A percentile compares a stretch with the other conserved stretches of the same genome.
Conservation (phyloP, 2,797 vertebrate species). For the Alcedo atthis region DNA sequence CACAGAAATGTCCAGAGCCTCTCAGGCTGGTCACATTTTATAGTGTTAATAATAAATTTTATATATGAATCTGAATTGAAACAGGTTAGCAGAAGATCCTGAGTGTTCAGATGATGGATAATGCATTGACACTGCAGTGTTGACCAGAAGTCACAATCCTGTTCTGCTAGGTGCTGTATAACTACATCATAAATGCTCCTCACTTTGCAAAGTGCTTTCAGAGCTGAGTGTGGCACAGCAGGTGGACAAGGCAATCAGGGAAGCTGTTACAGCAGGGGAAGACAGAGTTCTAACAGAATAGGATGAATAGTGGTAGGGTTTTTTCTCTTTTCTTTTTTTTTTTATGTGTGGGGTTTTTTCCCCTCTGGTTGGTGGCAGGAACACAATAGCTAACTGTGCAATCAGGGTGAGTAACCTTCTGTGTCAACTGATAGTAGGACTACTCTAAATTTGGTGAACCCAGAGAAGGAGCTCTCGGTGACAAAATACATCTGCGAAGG, state of each 20-base stretch:
- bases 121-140: not conserved
- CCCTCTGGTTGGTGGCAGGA: not conserved
- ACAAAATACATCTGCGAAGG: not conserved
- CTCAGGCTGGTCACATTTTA: not conserved
- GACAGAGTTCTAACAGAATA: conserved; percentile 8
- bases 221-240: conserved; percentile 12
- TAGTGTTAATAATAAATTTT: not conserved
- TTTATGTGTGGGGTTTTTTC: not conserved
- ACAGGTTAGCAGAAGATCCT: not conserved
- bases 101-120: not conserved
- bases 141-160: not conserved
- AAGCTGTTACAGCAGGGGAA: conserved; percentile 9
- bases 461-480: not conserved
- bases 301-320: not conserved
- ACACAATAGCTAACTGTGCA: not conserved
- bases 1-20: not conserved
- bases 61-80: not conserved
- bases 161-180: not conserved
- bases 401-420: not conserved
- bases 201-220: conserved; percentile 18
- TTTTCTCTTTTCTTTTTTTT: not conserved
- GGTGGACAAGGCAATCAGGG: conserved; percentile 20
- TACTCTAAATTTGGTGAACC: not conserved
- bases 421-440: not conserved
- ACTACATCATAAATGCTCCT: not conserved